These are phyloP conservation scores for Villa cingulata DNA, from an alignment of 2,888 invertebrate genomes.

Conservation along the genomic window DNA sequence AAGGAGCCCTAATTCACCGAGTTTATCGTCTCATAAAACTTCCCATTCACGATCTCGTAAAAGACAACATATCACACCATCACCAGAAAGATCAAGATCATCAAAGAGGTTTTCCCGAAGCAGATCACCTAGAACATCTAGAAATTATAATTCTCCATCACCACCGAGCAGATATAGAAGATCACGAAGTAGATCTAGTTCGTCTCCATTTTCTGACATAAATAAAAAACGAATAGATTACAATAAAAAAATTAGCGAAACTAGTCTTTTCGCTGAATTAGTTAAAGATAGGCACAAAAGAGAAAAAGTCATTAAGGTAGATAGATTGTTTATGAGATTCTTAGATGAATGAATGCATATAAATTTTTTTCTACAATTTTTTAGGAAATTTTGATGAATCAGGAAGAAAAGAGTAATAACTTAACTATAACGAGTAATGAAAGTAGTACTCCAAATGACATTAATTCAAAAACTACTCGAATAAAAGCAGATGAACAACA, in stretches of 20 bases:
- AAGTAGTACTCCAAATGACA: slow-evolving; percentile 31
- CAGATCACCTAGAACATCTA: slow-evolving; percentile 26
- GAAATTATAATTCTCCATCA: slow-evolving; percentile 20
- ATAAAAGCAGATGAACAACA: slow-evolving; percentile 10
- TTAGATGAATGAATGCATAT: not conserved
- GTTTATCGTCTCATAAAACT: slow-evolving; percentile 17
- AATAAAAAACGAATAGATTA: slow-evolving; percentile 45
- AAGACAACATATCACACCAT: slow-evolving; percentile 31
- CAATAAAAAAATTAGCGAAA: slow-evolving; percentile 73
- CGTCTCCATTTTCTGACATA: slow-evolving; percentile 27
- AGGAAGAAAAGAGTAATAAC: slow-evolving; percentile 41
- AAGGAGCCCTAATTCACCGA: slow-evolving; percentile 27
- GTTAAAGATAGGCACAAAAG: slow-evolving; percentile 75
- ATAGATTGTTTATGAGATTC: not conserved
- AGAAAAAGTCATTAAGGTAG: slow-evolving; percentile 50
- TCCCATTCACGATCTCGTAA: slow-evolving; percentile 30
- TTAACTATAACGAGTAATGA: slow-evolving; percentile 23
- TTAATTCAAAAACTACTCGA: slow-evolving; percentile 20
- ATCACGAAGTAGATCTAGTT: slow-evolving; percentile 33
- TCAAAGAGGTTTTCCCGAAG: slow-evolving; percentile 32
- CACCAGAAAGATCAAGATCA: slow-evolving; percentile 37
- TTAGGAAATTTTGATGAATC: slow-evolving; percentile 51
- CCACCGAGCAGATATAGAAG: slow-evolving; percentile 25
- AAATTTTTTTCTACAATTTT: too few relatives aligned
- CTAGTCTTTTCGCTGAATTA: slow-evolving; percentile 78